Evolutionary conservation across 2,888 invertebrate species (phyloP), one percentile per base, ranked within the genome.

Genomic region (Amphipyra berbera): DNA sequence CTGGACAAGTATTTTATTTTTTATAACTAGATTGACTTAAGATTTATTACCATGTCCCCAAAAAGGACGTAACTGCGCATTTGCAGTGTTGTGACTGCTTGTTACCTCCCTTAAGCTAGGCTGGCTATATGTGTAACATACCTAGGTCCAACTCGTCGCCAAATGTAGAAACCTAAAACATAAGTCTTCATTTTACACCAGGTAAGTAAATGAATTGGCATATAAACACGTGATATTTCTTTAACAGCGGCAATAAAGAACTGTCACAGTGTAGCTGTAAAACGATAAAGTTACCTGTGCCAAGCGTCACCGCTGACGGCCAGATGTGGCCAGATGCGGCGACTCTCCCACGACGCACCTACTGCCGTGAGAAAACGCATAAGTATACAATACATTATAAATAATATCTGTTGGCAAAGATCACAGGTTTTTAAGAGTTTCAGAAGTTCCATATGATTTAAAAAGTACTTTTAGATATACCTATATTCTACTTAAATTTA

Each of bases 251-350:
- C 55, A 71, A 63, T 59, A 67, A 59, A 71, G 41, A 68, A 46
- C 61, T 71, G 62, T 71, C 73, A 79, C 76, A 62, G 65, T 71
- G 57, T 42, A 68, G 55, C 56, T 56, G 78, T 85, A 79, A 82
- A 84, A 75, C 80, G 69, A 81, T 83, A 72, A 82, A 72, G 78
- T 83, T 88, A 88, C 88, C 88, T 88, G 88, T 71, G 61, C 45
- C 73, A 13, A 52, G 62, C 56, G 57, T 48, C 59, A 55, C 53
- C 70, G 70, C 70, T 84, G 87, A 76, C 62, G 63, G 72, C 87
- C 88, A 88, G 86, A 87, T 88, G 88, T 81, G 63, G 73, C 87
- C 88, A 88, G 86, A 87, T 87, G 88, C 47, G 64, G 55, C 59
- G 45, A 48, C 60, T 64, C 81, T 81, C 77, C 68, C 61, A 50